Evolutionary conservation across 2,888 invertebrate genomes (phyloP).

Genomic region (Odontothrips loti): DNA sequence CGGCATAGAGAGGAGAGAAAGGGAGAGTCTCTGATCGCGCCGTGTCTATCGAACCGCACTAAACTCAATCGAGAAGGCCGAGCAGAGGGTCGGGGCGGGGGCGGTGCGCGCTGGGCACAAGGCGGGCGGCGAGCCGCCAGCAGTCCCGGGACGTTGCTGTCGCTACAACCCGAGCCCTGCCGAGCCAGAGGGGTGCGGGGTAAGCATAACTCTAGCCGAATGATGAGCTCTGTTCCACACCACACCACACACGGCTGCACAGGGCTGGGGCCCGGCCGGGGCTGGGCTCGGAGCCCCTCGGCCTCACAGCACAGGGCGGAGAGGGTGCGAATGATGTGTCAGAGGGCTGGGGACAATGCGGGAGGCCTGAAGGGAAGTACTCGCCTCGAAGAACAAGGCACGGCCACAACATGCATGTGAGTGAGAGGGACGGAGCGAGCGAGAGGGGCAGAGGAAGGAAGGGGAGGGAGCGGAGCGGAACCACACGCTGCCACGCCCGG

Average conservation of each 20-base stretch:
- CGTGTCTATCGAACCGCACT: not conserved
- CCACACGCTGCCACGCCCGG: slow-evolving; percentile 5
- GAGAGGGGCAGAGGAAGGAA: too few relatives aligned
- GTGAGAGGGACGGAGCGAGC: too few relatives aligned
- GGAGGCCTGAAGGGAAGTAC: too few relatives aligned
- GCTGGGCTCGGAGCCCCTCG: not conserved
- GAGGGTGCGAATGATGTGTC: not conserved
- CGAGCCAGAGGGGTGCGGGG: not conserved
- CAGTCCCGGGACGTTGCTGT: not conserved
- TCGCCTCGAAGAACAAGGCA: too few relatives aligned
- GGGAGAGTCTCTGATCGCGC: too few relatives aligned
- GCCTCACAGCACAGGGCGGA: not conserved
- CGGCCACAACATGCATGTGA: too few relatives aligned
- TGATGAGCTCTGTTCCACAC: too few relatives aligned
- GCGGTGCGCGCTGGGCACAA: too few relatives aligned
- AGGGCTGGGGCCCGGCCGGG: not conserved
- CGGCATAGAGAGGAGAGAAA: too few relatives aligned
- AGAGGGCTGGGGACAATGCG: not conserved
- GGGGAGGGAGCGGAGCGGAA: slow-evolving; percentile 8
- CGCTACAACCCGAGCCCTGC: not conserved
- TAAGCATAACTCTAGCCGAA: too few relatives aligned
- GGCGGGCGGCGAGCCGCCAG: not conserved
- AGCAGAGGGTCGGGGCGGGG: too few relatives aligned
- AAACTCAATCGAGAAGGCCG: not conserved
- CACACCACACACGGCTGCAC: not conserved